Evolutionary conservation across 2,113 vertebrate species (phyloP), one percentile per base, ranked within the genome.

Genomic region (Onychostruthus taczanowskii): DNA sequence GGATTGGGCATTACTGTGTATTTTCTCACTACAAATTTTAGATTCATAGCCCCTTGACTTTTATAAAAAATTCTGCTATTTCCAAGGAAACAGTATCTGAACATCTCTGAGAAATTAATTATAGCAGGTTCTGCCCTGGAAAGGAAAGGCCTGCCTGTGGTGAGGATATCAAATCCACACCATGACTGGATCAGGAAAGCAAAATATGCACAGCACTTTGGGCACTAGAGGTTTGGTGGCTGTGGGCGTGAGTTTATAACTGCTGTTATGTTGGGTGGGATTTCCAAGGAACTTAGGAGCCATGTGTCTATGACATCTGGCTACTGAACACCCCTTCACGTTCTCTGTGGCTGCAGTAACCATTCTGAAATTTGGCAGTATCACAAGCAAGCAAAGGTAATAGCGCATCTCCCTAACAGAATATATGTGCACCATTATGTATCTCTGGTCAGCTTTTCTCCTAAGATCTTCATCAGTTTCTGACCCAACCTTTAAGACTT

Each of bases 11-110:
- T 86, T 87, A 56, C 21, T 33, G 1, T 9, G 5, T 73, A 56
- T 75, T 66, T 97, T 95, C 89, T 94, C 77, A 82, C 96, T 95
- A 87, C 19, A 67, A 43, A 58, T 43, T 58, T 63, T 22, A 56
- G 64, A 90, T 84, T 93, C 55, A 21, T 79, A 92, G 94, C n/a
- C 39, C 63, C 26, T 84, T 63, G 39, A 52, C 46, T 89, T 52
- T 91, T 66, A 80, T 91, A 17, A 35, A 94, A 91, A 78, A 67
- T 39, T 28, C 49, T 49, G 26, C 55, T 69, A 10, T 79, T 44
- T 81, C 73, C 61, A 92, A 50, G 21, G 69, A 78, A 33, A 28
- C 2, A 21, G 13, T 19, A 84, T 52, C 59, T 53, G 23, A 87
- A 41, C 16, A 56, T 9, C 14, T 82, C 43, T 69, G 37, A 89